Evolutionary conservation across 2,797 vertebrate species (phyloP), one percentile per base, ranked within the genome.

Genomic region (Lacerta agilis): DNA sequence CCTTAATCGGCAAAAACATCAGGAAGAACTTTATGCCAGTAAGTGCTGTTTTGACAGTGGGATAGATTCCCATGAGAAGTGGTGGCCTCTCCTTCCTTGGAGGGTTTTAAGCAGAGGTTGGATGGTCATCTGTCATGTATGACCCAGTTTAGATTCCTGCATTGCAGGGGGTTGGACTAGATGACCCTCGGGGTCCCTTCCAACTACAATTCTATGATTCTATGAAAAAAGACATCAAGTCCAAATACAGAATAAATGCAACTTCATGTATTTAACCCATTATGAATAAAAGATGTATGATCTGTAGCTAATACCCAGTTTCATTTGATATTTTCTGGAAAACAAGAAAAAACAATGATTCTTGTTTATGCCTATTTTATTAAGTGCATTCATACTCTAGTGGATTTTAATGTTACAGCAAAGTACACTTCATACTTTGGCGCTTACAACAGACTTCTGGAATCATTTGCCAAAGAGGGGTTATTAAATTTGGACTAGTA

Each of bases 221-320:
- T 55, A 15, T 55, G 13, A 55, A 55, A 75, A 72, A 9, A n/a
- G 61, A 36, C 36, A 25, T 80, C 18, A 36, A 61, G 17, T 55
- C 27, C 43, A 33, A 76, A 85, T 64, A 64, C 43, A 75, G 66
- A n/a, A 64, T 23, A 82, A 20, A 27, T 67, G 90, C 55, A 92
- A 75, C 45, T 91, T 93, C 89, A 89, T 93, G 85, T 23, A 89
- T 87, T 0, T 91, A 79, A 92, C 49, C 82, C 89, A 92, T 80
- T 90, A 95, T 92, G 91, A 95, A 92, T 87, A 90, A 88, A 87
- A 95, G 72, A 87, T 79, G 90, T 71, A 87, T 79, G 89, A 95
- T 89, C 49, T 80, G 67, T 66, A 95, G 90, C 85, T 94, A 93
- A 91, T 89, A 92, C 87, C 88, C 75, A 85, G 84, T 91, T 88